A percentile compares a stretch with the other conserved stretches of the same genome.
Conservation (phyloP, 2,113 vertebrate species). For the Tychaedon coryphoeus region DNA sequence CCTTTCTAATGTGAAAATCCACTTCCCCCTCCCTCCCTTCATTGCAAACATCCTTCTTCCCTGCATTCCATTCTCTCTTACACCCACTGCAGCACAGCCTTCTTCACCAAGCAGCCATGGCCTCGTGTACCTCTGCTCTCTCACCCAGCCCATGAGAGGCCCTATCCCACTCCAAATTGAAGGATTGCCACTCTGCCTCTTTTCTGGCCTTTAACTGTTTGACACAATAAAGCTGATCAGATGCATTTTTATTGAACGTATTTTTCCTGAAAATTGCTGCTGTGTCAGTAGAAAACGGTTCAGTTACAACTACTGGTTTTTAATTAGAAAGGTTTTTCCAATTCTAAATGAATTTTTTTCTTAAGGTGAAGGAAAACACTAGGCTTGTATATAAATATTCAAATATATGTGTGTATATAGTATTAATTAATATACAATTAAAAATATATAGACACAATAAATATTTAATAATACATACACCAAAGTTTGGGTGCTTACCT, state of each 20-base stretch:
- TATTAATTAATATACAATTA: background rate
- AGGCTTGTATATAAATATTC: background rate
- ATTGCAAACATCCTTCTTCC: constrained; percentile 39
- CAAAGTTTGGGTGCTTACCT: background rate
- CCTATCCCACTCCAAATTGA: rapidly evolving
- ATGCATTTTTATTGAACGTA: rapidly evolving
- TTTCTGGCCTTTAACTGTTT: background rate
- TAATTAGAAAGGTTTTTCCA: background rate
- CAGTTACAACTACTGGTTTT: background rate
- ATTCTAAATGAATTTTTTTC: background rate
- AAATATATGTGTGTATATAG: background rate
- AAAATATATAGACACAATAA: background rate
- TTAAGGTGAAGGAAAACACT: background rate
- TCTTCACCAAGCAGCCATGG: background rate
- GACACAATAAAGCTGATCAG: background rate
- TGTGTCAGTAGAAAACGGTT: background rate
- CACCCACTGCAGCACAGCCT: background rate
- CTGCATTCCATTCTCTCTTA: background rate
- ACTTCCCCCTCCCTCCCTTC: background rate
- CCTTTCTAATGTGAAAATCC: background rate
- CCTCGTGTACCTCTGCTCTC: background rate
- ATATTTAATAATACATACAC: background rate
- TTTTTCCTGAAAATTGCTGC: background rate
- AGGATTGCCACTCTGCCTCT: rapidly evolving
- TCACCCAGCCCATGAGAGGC: background rate